Percentiles rank a stretch among this genome's conserved stretches.
Conservation (phyloP, 2,888 invertebrate species). For the Autographa pulchrina region DNA sequence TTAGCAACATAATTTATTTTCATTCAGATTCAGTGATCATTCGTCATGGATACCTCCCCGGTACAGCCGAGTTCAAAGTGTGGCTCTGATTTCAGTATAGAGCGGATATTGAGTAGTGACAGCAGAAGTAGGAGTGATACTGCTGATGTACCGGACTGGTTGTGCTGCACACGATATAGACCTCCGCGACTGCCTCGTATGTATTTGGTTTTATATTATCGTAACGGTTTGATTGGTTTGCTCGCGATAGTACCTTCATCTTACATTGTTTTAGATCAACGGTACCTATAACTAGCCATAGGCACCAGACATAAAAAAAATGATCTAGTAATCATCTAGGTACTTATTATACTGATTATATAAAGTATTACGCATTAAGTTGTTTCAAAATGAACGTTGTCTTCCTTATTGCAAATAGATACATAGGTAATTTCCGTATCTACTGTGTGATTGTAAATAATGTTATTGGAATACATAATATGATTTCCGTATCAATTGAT, state of each 20-base stretch:
- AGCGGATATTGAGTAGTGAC: conserved; percentile 89
- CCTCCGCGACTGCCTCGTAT: conserved; percentile 93
- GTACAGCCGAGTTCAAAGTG: conserved; percentile 77
- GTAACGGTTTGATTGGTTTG: not conserved
- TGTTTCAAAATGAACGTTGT: not conserved
- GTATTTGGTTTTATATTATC: conserved; percentile 52
- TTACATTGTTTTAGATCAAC: not conserved
- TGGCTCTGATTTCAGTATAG: conserved; percentile 90
- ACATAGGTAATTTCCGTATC: conserved; percentile 2
- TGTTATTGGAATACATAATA: not conserved
- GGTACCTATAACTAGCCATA: too few species aligned
- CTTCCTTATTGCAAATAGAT: not conserved
- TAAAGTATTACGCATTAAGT: not conserved
- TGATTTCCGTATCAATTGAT: conserved; percentile 17
- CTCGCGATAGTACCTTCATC: not conserved
- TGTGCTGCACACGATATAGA: conserved; percentile 92
- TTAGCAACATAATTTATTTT: conserved; percentile 42
- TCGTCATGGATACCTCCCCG: conserved; percentile 76
- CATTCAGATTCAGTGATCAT: conserved; percentile 41
- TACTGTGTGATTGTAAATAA: not conserved
- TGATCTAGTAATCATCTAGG: too few species aligned
- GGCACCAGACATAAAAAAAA: too few species aligned
- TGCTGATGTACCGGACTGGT: conserved; percentile 87
- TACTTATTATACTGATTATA: too few species aligned
- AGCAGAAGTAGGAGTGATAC: conserved; percentile 58